Evolutionary conservation across 2,888 invertebrate genomes (phyloP).

Genomic region (Sepioteuthis lessoniana): DNA sequence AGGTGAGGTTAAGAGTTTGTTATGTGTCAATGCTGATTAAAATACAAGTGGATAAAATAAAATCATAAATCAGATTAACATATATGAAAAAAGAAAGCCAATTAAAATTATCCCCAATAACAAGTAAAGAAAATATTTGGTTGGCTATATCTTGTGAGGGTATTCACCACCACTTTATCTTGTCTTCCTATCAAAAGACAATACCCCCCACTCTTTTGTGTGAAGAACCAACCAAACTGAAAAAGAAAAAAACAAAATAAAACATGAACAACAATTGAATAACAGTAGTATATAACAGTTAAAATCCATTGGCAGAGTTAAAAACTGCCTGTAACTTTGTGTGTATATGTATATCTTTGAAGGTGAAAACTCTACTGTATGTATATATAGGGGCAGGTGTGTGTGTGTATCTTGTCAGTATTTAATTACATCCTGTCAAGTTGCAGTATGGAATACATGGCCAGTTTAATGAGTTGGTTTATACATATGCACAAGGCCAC

Average conservation of each 20-base stretch:
- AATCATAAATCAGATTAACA: not conserved
- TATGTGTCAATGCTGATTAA: not conserved
- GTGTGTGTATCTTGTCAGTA: too few species aligned
- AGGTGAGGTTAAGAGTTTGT: not conserved
- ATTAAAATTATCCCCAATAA: not conserved
- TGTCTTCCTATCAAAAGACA: not conserved
- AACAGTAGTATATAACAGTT: not conserved
- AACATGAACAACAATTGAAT: not conserved
- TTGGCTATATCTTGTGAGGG: not conserved
- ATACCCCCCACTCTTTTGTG: not conserved
- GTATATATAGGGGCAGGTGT: too few species aligned
- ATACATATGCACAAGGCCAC: too few species aligned
- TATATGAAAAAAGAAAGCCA: not conserved
- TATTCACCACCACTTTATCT: not conserved
- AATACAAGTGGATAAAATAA: not conserved
- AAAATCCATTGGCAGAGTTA: not conserved
- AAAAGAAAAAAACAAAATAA: not conserved
- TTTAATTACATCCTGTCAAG: too few species aligned
- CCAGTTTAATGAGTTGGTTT: too few species aligned
- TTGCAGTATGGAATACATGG: too few species aligned
- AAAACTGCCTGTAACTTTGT: not conserved
- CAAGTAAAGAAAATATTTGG: not conserved
- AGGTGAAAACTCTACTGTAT: not conserved
- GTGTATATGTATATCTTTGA: not conserved
- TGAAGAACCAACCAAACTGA: not conserved